Conservation (phyloP, 2,113 vertebrate species). For the Mystacornis crossleyi region DNA sequence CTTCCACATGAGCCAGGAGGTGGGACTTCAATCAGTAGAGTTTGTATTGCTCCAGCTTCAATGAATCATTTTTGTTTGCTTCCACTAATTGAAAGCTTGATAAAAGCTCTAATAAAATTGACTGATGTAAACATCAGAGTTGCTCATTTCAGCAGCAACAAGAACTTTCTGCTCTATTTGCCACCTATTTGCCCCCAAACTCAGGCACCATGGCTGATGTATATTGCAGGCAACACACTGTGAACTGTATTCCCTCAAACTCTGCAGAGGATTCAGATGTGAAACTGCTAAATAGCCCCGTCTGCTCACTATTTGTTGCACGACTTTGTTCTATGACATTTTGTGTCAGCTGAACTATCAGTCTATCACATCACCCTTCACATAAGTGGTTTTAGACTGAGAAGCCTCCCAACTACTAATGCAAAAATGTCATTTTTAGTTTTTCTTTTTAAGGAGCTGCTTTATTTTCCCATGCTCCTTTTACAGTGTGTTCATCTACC, state of each 20-base stretch:
- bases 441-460: background rate
- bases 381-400: background rate
- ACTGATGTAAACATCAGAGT: background rate
- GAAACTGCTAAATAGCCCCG: background rate
- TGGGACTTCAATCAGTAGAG: background rate
- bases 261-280: background rate
- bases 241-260: background rate
- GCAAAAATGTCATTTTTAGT: background rate
- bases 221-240: background rate
- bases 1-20: background rate
- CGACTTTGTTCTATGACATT: background rate
- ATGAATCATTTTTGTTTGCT: background rate
- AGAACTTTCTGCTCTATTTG: background rate
- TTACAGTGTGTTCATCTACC: background rate
- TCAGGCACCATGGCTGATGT: background rate
- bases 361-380: background rate
- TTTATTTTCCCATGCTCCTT: background rate
- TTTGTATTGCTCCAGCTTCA: background rate
- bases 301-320: background rate
- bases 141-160: background rate
- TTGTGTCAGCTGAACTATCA: background rate
- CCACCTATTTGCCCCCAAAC: background rate
- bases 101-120: background rate
- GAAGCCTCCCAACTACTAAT: background rate
- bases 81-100: background rate